Base-by-base conservation (phyloP, 2,888 invertebrate species). In the Lasioglossum malachurum region DNA sequence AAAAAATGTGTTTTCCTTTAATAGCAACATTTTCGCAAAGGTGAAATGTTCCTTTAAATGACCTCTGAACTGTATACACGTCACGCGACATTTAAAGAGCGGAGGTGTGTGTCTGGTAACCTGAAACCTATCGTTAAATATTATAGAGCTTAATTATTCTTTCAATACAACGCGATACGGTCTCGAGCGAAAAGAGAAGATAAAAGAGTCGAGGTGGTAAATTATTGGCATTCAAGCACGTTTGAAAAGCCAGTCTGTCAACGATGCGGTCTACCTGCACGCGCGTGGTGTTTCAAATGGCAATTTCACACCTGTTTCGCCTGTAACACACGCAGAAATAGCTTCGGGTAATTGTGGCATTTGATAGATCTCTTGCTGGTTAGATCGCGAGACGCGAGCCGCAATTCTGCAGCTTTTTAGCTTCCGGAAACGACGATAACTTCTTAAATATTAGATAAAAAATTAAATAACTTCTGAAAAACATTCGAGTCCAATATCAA, bases 301-400 rank as follows among this genome's bases (percentile, higher is more conserved):
- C 44, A 73, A 79, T 60, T 73, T 44, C 31, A 60, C 67, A 79
- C 76, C 73, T 79, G 67, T 49, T 69, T 41, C 23, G 27, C 2
- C 19, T 49, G 44, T 14, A 31, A 75, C 16, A 31, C 2, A 31
- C 41, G 73, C 69, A 27, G 14, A 53, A 14, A 64, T 64, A 23
- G 19, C 23, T 10, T 76, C 73, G 41, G 41, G 7, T 69, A 84
- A 85, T 76, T 27, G 4, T 23, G 23, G 23, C 16, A 49, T 44
- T 44, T 53, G 31, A 57, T 4, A 57, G n/a, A n/a, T 57, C 57
- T 12, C 23, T 31, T 38, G 44, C 41, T 35, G 1, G n/a, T 41
- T 57, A 10, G 41, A 60, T 69, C 60, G 35, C 44, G 14, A 3
- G 16, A 19, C 3, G 19, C 7, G n/a, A 57, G 12, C n/a, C n/a